Percentiles rank a stretch among this genome's conserved stretches.
These are phyloP conservation scores for Corynorhinus townsendii DNA, from an alignment of 2,113 vertebrate genomes.

Conservation along the genomic window DNA sequence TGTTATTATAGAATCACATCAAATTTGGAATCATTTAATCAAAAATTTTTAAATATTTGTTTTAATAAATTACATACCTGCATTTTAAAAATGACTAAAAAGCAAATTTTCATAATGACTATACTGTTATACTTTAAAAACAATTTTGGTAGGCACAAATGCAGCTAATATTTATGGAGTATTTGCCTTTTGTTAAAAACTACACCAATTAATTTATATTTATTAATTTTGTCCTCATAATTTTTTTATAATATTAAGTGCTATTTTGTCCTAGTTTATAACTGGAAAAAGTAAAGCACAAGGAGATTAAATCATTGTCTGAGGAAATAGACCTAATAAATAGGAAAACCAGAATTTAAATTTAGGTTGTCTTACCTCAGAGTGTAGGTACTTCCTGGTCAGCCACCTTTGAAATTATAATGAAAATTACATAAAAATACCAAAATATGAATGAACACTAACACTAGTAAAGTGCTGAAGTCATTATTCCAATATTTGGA, in stretches of 20 bases:
- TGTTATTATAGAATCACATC: not conserved
- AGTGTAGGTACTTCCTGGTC: not conserved
- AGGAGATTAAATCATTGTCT: not conserved
- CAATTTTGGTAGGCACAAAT: not conserved
- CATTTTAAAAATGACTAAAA: not conserved
- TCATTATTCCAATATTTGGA: not conserved
- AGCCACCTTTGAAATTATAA: not conserved
- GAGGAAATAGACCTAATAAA: not conserved
- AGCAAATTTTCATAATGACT: not conserved
- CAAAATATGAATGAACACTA: not conserved
- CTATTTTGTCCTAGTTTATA: conserved; percentile 3
- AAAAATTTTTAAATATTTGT: conserved; percentile 1
- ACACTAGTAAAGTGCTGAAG: not conserved
- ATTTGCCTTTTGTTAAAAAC: not conserved
- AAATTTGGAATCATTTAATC: not conserved
- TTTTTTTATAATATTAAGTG: not conserved
- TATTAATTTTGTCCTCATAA: not conserved
- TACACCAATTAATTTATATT: not conserved
- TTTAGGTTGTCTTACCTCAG: not conserved
- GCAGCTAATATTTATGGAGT: not conserved
- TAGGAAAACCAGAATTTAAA: not conserved
- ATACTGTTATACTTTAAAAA: not conserved
- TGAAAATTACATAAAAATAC: not conserved
- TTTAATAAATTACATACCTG: not conserved
- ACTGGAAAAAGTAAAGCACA: not conserved